phyloP scores from a whole-genome alignment of 2,888 invertebrate species.

The Nomada flava region DNA sequence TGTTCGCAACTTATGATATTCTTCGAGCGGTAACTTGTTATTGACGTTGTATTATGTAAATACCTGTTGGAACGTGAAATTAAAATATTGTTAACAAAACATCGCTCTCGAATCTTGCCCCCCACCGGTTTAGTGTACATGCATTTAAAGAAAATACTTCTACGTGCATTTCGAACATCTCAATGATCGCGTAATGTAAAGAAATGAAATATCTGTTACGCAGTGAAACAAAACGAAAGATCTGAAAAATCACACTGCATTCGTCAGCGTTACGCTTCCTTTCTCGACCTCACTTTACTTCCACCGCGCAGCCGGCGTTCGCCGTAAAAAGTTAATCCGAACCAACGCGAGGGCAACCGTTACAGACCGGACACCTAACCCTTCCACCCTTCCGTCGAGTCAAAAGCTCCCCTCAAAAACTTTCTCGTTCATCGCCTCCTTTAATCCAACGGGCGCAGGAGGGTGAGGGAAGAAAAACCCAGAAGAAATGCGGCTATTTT shows the following conservation, averaged over 20 bases:
- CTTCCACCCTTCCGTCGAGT: neutral
- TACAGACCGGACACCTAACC: slow-evolving; percentile 1
- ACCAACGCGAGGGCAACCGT: neutral
- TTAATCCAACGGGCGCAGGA: neutral
- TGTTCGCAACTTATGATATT: slow-evolving; percentile 16
- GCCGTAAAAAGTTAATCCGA: neutral
- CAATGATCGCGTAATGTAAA: too few species aligned
- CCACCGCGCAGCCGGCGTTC: too few species aligned
- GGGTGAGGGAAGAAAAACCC: too few species aligned
- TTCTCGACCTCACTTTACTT: neutral
- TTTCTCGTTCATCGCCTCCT: neutral
- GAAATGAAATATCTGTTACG: too few species aligned
- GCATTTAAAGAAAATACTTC: too few species aligned
- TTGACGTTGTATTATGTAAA: neutral
- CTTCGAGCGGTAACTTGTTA: neutral
- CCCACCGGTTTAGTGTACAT: too few species aligned
- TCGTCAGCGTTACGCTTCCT: neutral
- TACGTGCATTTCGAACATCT: neutral
- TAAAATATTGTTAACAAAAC: too few species aligned
- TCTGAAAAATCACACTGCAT: neutral
- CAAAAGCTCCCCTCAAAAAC: neutral
- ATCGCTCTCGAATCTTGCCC: too few species aligned
- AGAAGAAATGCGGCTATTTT: slow-evolving; percentile 4
- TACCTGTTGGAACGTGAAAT: neutral
- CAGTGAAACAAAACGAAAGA: too few species aligned